Evolutionary conservation across 2,113 vertebrate genomes (phyloP).

Genomic region (Erpornis zantholeuca): DNA sequence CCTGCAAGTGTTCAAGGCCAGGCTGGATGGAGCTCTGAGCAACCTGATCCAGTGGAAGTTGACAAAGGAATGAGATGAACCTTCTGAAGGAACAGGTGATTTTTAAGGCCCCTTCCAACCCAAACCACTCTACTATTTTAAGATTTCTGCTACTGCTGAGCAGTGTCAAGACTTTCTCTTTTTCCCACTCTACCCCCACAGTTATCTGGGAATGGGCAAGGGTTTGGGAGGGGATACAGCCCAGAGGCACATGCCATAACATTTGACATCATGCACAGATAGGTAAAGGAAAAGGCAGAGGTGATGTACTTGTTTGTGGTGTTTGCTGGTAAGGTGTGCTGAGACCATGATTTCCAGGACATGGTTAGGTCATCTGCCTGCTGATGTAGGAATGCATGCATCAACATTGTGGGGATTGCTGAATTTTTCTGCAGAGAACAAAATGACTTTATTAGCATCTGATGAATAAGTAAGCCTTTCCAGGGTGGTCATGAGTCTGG

Average conservation of each 20-base stretch:
- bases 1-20: neutral
- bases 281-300: neutral
- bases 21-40: neutral
- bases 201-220: fast-evolving
- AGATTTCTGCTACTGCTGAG: neutral
- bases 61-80: fast-evolving
- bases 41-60: neutral
- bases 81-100: neutral
- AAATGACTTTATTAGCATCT: neutral
- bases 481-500: neutral
- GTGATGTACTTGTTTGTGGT: neutral
- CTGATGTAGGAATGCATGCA: neutral
- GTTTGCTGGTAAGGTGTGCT: neutral
- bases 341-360: neutral
- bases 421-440: neutral
- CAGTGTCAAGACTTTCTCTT: neutral
- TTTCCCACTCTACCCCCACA: neutral
- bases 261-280: neutral
- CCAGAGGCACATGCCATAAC: neutral
- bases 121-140: neutral
- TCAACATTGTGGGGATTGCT: neutral
- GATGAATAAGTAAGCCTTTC: neutral
- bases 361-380: neutral
- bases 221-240: neutral
- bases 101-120: neutral